Evolutionary conservation across 2,113 vertebrate genomes (phyloP).

Genomic region (Gobio gobio): DNA sequence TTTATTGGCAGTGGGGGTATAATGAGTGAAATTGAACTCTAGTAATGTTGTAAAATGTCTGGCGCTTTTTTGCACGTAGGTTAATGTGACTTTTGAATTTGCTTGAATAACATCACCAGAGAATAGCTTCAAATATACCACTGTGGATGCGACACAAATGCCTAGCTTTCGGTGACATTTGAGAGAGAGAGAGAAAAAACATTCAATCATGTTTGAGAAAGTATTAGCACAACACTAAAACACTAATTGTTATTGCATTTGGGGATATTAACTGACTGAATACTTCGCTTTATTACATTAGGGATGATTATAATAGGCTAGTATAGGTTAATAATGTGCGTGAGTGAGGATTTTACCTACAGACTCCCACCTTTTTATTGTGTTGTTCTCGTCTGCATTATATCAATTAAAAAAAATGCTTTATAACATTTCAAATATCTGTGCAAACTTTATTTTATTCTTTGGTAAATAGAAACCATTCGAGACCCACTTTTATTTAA

Average conservation of each 20-base stretch:
- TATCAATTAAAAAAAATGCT: not conserved
- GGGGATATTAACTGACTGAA: not conserved
- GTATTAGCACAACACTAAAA: not conserved
- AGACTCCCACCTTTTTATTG: not conserved
- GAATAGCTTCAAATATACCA: not conserved
- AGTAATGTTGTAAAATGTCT: conserved; percentile 18
- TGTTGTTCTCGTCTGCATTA: not conserved
- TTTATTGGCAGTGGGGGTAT: conserved; percentile 22
- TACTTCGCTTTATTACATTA: not conserved
- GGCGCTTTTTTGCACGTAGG: not conserved
- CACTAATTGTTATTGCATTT: not conserved
- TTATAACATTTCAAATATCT: not conserved
- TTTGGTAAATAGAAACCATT: not conserved
- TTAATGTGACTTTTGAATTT: conserved; percentile 3
- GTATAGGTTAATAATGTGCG: not conserved
- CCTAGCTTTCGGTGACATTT: not conserved
- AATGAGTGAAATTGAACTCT: conserved; percentile 9
- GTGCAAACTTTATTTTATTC: not conserved
- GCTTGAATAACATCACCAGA: not conserved
- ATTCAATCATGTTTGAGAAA: not conserved
- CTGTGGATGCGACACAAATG: not conserved
- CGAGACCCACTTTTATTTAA: not conserved
- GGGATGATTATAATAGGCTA: not conserved
- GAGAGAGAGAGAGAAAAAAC: not conserved
- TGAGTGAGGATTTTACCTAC: not conserved